These are phyloP conservation scores for Oeneis ivallda DNA, from an alignment of 2,888 invertebrate genomes.

Conservation along the genomic window DNA sequence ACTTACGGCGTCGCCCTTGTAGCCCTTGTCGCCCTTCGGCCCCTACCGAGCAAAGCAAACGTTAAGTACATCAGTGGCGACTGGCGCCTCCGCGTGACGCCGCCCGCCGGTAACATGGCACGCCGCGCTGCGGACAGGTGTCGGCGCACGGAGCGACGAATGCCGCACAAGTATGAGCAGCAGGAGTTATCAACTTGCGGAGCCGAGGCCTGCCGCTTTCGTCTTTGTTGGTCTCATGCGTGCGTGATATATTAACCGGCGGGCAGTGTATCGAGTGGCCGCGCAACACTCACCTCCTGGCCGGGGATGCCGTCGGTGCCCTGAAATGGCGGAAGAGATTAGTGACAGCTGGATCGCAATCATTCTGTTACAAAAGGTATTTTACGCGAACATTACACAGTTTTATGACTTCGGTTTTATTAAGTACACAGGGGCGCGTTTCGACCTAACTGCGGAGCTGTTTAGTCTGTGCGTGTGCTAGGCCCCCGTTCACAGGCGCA, in stretches of 20 bases:
- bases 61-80: constrained; percentile 27
- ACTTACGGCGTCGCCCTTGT: constrained; percentile 92
- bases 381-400: not conserved
- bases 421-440: no score
- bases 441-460: no score
- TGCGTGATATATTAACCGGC: not conserved
- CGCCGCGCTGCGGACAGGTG: not conserved
- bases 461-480: no score
- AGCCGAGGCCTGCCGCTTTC: no score
- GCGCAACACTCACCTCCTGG: constrained; percentile 86
- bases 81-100: no score
- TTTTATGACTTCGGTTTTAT: not conserved
- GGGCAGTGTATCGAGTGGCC: not conserved
- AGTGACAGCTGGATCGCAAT: constrained; percentile 16
- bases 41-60: constrained; percentile 83
- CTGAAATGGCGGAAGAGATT: constrained; percentile 77
- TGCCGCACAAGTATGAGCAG: no score
- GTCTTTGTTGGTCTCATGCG: no score
- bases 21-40: constrained; percentile 94
- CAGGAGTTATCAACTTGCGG: no score
- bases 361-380: not conserved
- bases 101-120: no score
- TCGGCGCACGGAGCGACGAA: not conserved
- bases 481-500: no score
- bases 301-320: constrained; percentile 97